Evolutionary conservation across 2,888 invertebrate genomes (phyloP), one percentile per base, ranked within the genome.

Genomic region (Teinopalpus imperialis): DNA sequence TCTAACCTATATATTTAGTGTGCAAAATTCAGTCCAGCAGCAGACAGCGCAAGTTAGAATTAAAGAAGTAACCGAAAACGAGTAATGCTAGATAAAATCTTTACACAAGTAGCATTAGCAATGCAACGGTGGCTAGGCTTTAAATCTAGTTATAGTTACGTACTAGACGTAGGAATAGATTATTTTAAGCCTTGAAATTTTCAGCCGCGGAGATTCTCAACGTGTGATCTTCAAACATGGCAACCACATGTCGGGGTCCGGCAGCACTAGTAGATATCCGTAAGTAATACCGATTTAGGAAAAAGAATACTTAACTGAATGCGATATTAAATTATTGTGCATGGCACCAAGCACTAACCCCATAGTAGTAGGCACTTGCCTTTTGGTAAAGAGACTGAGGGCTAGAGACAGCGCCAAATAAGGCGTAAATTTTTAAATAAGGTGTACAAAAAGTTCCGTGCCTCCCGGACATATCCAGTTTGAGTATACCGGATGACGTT

Each of bases 211-310:
- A 69, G 94, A 94, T 75, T 92, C 91, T 52, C 93, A 93, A 81
- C 90, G 94, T 67, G 94, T 94, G 66, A 90, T 94, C 81, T 94
- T 92, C 90, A 91, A 92, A 74, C 91, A 92, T 66, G 91, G 92
- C 66, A 94, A 94, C 87, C 94, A 93, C 81, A 92, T 93, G 92
- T 89, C 91, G 61, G 89, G 91, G 56, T 81, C 91, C 57, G 83
- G 89, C 66, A 91, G 90, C 77, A 87, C 92, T 67, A 90, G 92
- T 68, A 91, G 93, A 90, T 93, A 91, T 81, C 93, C 92, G 94
- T 94, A 91, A 93, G 62, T 63, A 58, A 54, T n/a, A 14, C 53
- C 51, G 53, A 45, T 43, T 47, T 45, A 47, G 26, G 26, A 2
- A 4, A 23, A 20, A 10, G 24, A 16, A 23, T 4, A 16, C 16